Evolutionary conservation across 2,113 vertebrate species (phyloP).

Genomic region (Aegotheles bennettii): DNA sequence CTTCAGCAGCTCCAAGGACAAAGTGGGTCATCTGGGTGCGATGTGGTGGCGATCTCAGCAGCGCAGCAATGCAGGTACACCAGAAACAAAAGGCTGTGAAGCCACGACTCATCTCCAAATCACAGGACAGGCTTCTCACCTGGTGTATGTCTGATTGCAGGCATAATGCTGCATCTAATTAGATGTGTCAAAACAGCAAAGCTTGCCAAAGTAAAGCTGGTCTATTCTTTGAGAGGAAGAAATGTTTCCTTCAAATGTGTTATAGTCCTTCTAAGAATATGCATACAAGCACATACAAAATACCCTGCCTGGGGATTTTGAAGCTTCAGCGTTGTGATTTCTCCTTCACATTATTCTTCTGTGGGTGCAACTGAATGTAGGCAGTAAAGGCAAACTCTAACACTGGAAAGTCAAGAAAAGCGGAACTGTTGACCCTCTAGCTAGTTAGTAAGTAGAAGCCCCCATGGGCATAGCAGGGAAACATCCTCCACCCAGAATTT

Average conservation of each 20-base stretch:
- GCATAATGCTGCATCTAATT: not conserved
- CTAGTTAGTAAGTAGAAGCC: not conserved
- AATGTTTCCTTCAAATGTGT: not conserved
- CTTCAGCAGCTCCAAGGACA: not conserved
- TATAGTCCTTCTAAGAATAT: not conserved
- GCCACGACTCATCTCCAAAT: not conserved
- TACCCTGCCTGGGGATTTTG: not conserved
- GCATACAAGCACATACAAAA: not conserved
- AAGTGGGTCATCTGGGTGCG: not conserved
- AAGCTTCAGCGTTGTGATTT: not conserved
- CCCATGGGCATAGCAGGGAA: not conserved
- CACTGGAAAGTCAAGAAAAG: not conserved
- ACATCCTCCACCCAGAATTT: not conserved
- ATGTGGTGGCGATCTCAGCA: not conserved
- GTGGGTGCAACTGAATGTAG: not conserved
- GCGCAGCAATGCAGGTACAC: not conserved
- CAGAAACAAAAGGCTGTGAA: not conserved
- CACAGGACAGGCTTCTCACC: slow-evolving; percentile 4
- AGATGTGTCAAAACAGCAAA: not conserved
- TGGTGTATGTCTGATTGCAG: not conserved
- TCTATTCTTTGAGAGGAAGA: not conserved
- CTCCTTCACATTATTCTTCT: not conserved
- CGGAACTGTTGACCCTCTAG: not conserved
- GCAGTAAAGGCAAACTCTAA: not conserved
- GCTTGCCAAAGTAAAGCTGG: not conserved